A percentile compares a stretch with the other conserved stretches of the same genome.
These are phyloP conservation scores for Aptenodytes forsteri DNA, from an alignment of 2,113 vertebrate genomes.

Conservation along the genomic window DNA sequence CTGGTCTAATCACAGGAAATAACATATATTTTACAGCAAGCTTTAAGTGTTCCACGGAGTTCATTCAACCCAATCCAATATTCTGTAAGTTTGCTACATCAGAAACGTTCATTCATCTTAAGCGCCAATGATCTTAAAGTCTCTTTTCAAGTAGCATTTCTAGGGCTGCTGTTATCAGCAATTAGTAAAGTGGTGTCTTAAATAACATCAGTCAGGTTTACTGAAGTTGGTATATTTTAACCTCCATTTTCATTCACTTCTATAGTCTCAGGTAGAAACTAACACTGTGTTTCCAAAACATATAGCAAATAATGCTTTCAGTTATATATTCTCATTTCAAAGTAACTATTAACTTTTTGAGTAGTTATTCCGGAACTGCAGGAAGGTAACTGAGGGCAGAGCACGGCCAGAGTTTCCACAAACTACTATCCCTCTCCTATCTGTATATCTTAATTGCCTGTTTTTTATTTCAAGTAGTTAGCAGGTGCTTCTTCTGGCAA, in stretches of 20 bases:
- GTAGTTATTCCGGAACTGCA: neutral
- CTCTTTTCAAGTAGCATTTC: neutral
- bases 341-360: neutral
- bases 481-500: neutral
- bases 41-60: neutral
- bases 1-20: neutral
- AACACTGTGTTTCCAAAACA: neutral
- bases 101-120: neutral
- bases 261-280: neutral
- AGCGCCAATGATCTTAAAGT: neutral
- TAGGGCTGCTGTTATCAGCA: neutral
- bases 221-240: neutral
- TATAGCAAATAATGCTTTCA: neutral
- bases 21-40: neutral
- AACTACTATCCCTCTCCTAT: neutral
- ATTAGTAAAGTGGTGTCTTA: neutral
- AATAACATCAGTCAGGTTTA: neutral
- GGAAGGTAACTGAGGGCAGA: neutral
- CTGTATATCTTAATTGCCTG: neutral
- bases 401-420: neutral
- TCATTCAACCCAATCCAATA: neutral
- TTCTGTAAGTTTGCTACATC: neutral
- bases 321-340: neutral
- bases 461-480: neutral
- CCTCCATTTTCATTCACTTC: neutral